Base-by-base conservation (phyloP, 2,888 invertebrate genomes). In the Pinctada fucata region DNA sequence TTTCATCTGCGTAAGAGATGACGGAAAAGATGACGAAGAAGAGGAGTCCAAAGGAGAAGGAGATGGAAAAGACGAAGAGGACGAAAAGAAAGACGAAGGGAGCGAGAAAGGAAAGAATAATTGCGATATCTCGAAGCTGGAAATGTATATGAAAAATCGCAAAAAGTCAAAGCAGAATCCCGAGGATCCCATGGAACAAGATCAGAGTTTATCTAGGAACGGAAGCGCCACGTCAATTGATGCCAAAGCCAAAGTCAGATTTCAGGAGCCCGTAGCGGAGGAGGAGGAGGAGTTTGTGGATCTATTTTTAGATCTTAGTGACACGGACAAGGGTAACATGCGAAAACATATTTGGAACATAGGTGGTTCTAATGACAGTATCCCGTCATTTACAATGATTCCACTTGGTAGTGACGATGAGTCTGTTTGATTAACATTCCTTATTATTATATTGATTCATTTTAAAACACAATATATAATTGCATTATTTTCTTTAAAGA, bases 261-360 rank as follows among this genome's bases (percentile, higher is more conserved):
- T 82, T 13, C 68, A 82, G 6, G 82, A 83, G 6, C 63, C 82
- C 8, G 58, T 67, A 5, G 80, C 81, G 2, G 64, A 76, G 31
- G 76, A 80, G 51, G 88, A 86, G 5, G 87, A 89, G 10, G 83
- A 86, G 50, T 74, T 79, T 49, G 88, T 88, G 1, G 89, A 89
- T 76, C 70, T 89, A 45, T 88, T 89, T 79, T 82, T 89, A 66
- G 88, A 89, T 71, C 75, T 88, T 4, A 86, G 88, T 73, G 84
- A 76, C 0, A 85, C 82, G 0, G 86, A 87, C 63, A 80, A 84
- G 2, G 16, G 76, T 3, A 79, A 79, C 0, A 84, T 78, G 0
- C 31, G 31, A 31, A 31, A 31, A 31, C 31, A 31, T 31, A 31
- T 31, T 31, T 84, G 86, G 81, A 83, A 86, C 81, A 76, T 85